A percentile compares a stretch with the other conserved stretches of the same genome.
Conservation (phyloP, 2,797 vertebrate species). For the Tauraco hartlaubi region DNA sequence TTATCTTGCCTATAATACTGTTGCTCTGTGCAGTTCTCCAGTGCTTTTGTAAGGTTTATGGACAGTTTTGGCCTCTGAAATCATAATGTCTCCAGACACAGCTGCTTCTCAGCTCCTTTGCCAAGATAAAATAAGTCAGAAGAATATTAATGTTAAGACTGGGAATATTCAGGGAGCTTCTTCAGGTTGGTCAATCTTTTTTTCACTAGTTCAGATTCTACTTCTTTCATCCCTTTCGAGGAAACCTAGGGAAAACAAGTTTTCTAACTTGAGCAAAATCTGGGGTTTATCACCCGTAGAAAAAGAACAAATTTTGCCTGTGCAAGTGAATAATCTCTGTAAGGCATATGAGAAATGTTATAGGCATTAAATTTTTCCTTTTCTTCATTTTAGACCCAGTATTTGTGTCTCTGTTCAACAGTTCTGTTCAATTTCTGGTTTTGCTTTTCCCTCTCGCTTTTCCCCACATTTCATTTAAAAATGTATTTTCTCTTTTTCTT, state of each 20-base stretch:
- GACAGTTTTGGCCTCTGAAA: conserved; percentile 1
- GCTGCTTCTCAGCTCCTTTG: not conserved
- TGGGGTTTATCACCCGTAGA: not conserved
- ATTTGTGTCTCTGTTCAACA: not conserved
- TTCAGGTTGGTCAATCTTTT: not conserved
- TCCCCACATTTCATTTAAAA: not conserved
- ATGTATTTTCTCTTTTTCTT: not conserved
- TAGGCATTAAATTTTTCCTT: not conserved
- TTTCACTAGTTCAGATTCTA: not conserved
- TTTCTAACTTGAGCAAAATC: not conserved
- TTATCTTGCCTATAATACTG: not conserved
- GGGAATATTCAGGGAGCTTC: not conserved
- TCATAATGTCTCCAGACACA: not conserved
- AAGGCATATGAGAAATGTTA: not conserved
- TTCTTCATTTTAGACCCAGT: not conserved
- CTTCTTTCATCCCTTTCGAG: not conserved
- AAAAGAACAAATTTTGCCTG: not conserved
- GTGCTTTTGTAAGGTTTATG: conserved; percentile 18
- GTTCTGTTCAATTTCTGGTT: not conserved
- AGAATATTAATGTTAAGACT: not conserved
- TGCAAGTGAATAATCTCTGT: not conserved
- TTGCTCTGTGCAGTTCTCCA: not conserved
- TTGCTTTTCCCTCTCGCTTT: not conserved
- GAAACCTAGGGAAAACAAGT: not conserved
- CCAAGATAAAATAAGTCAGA: conserved; percentile 18